Conservation (phyloP, 2,888 invertebrate genomes). For the Oeneis ivallda region DNA sequence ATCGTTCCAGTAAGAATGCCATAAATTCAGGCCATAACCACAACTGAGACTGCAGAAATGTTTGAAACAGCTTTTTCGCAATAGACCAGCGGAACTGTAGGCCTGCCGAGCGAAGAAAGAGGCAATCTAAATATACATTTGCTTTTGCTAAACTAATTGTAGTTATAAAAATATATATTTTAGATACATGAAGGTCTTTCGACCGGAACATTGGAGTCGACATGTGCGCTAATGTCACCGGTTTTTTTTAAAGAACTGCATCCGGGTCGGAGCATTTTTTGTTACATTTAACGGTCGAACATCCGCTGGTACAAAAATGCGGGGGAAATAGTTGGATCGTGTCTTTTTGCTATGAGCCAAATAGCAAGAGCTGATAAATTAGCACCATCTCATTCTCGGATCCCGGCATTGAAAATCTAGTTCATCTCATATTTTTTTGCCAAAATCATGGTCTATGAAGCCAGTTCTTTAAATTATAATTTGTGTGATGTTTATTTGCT, state of each 20-base stretch:
- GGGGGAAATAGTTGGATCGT: constrained; percentile 11
- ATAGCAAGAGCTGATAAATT: too few relatives aligned
- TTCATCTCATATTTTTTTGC: too few relatives aligned
- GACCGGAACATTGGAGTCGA: constrained; percentile 31
- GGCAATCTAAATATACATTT: not conserved
- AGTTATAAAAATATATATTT: too few relatives aligned
- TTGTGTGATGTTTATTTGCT: too few relatives aligned
- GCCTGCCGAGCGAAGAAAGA: not conserved
- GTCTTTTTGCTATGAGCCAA: not conserved
- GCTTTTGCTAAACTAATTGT: not conserved
- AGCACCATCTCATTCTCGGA: too few relatives aligned
- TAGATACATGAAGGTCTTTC: constrained; percentile 20
- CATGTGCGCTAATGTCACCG: constrained; percentile 35
- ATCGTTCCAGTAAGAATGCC: too few relatives aligned
- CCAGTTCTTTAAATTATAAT: too few relatives aligned
- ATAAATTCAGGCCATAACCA: too few relatives aligned
- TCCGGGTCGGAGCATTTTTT: constrained; percentile 43
- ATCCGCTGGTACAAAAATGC: constrained; percentile 36
- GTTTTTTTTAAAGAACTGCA: constrained; percentile 35
- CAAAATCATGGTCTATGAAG: too few relatives aligned
- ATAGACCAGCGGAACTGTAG: too few relatives aligned
- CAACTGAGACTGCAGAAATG: not conserved
- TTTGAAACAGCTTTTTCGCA: too few relatives aligned
- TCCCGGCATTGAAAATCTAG: too few relatives aligned
- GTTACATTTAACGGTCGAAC: constrained; percentile 42